Conservation (phyloP, 2,888 invertebrate genomes). For the Tinea pellionella region DNA sequence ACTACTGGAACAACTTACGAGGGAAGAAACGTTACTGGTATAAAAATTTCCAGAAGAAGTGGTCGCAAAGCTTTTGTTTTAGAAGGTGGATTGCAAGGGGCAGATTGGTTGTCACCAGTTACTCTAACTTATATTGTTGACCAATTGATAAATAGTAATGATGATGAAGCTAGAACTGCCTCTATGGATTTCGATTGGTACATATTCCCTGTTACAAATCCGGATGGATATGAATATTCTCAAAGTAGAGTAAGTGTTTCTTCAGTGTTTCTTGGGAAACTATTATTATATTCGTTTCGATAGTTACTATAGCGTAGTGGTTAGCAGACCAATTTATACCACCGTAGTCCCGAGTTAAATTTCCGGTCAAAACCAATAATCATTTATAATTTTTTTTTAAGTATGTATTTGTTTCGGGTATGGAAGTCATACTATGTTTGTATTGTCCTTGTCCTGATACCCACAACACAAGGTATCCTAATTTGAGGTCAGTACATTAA, state of each 20-base stretch:
- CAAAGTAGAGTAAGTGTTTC: constrained; percentile 60
- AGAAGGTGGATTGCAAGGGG: constrained; percentile 73
- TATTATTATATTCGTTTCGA: too few relatives aligned
- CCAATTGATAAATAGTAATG: constrained; percentile 68
- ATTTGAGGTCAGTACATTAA: too few relatives aligned
- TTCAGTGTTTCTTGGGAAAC: constrained; percentile 13
- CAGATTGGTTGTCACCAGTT: constrained; percentile 82
- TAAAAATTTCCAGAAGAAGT: constrained; percentile 39
- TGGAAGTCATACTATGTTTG: too few relatives aligned
- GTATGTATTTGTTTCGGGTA: too few relatives aligned
- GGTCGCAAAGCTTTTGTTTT: constrained; percentile 38
- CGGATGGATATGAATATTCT: constrained; percentile 80
- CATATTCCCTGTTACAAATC: constrained; percentile 79
- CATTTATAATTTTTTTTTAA: too few relatives aligned
- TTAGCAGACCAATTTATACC: too few relatives aligned
- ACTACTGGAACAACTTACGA: constrained; percentile 5
- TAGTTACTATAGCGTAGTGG: too few relatives aligned
- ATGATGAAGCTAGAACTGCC: constrained; percentile 51
- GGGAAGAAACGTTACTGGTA: constrained; percentile 61
- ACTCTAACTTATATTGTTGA: constrained; percentile 72
- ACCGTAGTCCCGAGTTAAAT: too few relatives aligned
- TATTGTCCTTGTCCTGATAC: too few relatives aligned
- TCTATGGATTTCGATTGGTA: constrained; percentile 76
- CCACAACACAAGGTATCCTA: too few relatives aligned
- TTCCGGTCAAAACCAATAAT: too few relatives aligned